Conservation (phyloP, 2,113 vertebrate species). For the Psephotus haematonotus region DNA sequence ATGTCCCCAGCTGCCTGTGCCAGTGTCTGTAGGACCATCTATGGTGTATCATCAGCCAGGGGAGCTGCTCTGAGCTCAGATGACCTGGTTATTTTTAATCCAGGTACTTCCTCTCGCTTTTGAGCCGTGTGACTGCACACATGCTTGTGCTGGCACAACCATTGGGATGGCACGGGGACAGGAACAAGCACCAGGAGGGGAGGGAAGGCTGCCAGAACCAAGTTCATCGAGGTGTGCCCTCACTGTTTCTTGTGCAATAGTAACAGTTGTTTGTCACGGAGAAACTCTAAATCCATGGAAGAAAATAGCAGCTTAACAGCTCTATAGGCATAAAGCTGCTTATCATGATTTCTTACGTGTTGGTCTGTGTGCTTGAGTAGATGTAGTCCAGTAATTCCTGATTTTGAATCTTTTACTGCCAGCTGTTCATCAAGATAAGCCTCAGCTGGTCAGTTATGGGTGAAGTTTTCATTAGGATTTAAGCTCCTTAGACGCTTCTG, state of each 20-base stretch:
- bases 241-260: background rate
- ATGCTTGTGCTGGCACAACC: background rate
- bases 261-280: background rate
- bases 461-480: slow-evolving; percentile 34
- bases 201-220: background rate
- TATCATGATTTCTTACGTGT: background rate
- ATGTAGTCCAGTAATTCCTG: background rate
- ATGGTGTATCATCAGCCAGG: background rate
- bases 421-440: background rate
- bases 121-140: background rate
- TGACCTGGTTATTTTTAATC: slow-evolving; percentile 4
- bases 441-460: background rate
- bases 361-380: background rate
- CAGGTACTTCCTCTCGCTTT: slow-evolving; percentile 1
- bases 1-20: background rate
- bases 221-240: background rate
- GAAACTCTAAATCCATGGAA: background rate
- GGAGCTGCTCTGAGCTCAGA: background rate
- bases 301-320: background rate
- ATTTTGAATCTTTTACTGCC: background rate
- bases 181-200: background rate
- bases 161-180: background rate
- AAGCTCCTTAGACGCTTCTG: background rate
- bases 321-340: background rate
- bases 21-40: background rate